Base-by-base conservation (phyloP, 2,888 invertebrate species). In the Aporophyla nigra region DNA sequence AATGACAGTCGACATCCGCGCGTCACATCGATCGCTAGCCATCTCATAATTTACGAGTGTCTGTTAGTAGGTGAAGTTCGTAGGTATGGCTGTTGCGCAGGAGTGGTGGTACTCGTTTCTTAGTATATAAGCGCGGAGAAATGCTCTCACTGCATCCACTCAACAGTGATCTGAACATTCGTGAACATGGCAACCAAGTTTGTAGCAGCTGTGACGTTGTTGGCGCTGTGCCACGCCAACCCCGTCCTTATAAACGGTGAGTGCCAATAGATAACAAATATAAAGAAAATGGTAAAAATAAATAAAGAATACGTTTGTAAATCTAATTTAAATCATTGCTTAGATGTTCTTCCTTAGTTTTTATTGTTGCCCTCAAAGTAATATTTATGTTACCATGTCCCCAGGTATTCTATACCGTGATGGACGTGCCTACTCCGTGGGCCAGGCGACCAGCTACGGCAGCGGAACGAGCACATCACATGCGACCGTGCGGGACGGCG, bases 61-160 rank as follows among this genome's bases (percentile, higher is more conserved):
- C 92, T 91, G 91, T 92, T 93, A 93, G 91, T 95, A 94, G 95
- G 94, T 94, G 95, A 96, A 94, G 95, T 94, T 95, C 93, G 94
- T 84, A 88, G 89, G 90, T 92, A 92, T 93, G 92, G 94, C 93
- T 93, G 89, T 83, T 81, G 82, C 81, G 88, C 82, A 68, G 91
- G 90, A 91, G 93, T 90, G 94, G 93, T 92, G 93, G 91, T 77
- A 87, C 76, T 33, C 75, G 76, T 62, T 71, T 82, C 84, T 85
- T 82, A 82, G 92, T 96, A 96, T 96, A 96, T 92, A 96, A 95
- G 90, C 93, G 89, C 91, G 93, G 95, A 95, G 96, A 96, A 96
- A 96, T 96, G 94, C 96, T 96, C 93, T 96, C 96, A 92, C 96
- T 91, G 88, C 93, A 96, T 95, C 93, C 95, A 96, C 91, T 95